Evolutionary conservation across 2,797 vertebrate genomes (phyloP), one percentile per base, ranked within the genome.

Genomic region (Anniella stebbinsi): DNA sequence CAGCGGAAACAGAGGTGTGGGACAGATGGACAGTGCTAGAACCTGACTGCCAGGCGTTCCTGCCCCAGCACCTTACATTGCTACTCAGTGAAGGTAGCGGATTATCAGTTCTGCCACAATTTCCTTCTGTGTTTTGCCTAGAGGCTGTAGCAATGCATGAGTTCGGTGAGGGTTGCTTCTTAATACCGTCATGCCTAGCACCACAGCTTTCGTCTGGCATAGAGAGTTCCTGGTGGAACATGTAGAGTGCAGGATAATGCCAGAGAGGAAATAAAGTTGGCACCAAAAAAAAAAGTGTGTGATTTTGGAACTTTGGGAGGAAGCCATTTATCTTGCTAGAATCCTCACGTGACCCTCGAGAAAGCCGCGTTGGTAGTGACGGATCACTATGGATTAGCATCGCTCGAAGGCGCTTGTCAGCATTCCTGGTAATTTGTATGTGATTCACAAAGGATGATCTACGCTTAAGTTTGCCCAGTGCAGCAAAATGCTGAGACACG

Each of bases 401-500:
- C 57, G 87, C 92, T 80, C 57, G 87, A 89, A 81, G 92, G 92
- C 83, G 83, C 92, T 75, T 89, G 91, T 70, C 93, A 92, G 90
- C 90, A n/a, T 92, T 87, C 90, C 0, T 0, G 63, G 85, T 73
- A 84, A 4, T 92, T 83, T 90, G 92, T 94, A 88, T 92, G 91
- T 76, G 90, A 13, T 91, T 91, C 66, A 17, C 91, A 92, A 70
- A 92, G 88, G 9, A 77, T 92, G 93, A 83, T 87, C 8, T 2
- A 80, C 28, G 84, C 86, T 90, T 66, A 84, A 91, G 1, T 89
- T 91, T 90, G 81, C 92, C 85, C 54, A 75, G 57, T 87, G 85
- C 87, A 0, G 63, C 7, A 89, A 93, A 67, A 41, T 91, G 93
- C 94, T 94, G 94, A 96, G 93, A 45, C 77, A 54, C 8, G 84